phyloP scores from a whole-genome alignment of 2,113 vertebrate species.

The Phalacrocorax brasilianus region DNA sequence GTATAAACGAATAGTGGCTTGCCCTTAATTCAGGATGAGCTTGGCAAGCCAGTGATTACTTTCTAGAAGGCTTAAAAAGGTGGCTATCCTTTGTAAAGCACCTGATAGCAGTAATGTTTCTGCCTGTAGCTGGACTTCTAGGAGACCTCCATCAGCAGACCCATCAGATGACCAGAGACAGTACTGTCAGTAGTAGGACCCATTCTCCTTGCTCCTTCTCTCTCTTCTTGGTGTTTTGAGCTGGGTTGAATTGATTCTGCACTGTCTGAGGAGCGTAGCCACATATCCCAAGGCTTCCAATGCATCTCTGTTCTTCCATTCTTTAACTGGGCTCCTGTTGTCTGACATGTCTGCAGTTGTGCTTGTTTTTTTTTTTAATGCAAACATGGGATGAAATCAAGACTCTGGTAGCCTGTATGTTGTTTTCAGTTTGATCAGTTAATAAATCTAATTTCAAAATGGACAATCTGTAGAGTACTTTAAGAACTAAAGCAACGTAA shows the following conservation, averaged over 20 bases:
- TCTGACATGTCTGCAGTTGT: slow-evolving; percentile 43
- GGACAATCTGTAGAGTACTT: slow-evolving; percentile 40
- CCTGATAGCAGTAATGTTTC: background rate
- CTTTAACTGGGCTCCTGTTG: slow-evolving; percentile 12
- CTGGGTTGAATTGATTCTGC: background rate
- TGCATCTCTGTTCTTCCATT: slow-evolving; percentile 24
- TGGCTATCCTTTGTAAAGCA: background rate
- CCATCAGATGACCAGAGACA: background rate
- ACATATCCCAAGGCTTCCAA: background rate
- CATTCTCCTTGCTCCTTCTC: background rate
- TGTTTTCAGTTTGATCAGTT: slow-evolving; percentile 59
- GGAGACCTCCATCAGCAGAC: background rate
- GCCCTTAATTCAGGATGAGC: background rate
- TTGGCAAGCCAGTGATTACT: background rate
- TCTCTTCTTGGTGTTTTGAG: background rate
- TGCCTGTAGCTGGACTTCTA: background rate
- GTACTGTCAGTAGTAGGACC: background rate
- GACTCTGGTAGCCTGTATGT: slow-evolving; percentile 55
- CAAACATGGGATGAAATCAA: slow-evolving; percentile 33
- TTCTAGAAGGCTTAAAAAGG: background rate
- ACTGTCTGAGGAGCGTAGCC: background rate
- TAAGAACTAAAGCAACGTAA: slow-evolving; percentile 15
- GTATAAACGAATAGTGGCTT: background rate
- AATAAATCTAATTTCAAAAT: slow-evolving; percentile 66
- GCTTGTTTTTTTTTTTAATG: slow-evolving; percentile 33